phyloP scores from a whole-genome alignment of 1,140 invertebrate genomes.

The Paraescarpia echinospica region DNA sequence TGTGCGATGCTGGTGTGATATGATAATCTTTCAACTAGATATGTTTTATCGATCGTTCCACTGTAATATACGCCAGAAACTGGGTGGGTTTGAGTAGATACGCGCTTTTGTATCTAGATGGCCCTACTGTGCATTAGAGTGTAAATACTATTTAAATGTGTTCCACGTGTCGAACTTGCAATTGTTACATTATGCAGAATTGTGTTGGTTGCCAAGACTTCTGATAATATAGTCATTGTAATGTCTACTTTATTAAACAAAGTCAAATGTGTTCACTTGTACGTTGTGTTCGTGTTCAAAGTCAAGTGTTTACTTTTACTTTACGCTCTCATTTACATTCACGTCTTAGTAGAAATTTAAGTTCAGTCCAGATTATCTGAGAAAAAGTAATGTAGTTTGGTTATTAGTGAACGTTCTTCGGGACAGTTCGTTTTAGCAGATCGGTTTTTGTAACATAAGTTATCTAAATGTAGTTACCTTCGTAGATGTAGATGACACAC shows the following conservation, averaged over 20 bases:
- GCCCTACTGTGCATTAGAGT: background rate
- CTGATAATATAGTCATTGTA: background rate
- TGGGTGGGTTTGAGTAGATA: background rate
- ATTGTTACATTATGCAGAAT: constrained; percentile 1
- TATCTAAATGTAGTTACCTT: too few species aligned
- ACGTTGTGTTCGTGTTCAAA: background rate
- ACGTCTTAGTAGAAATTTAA: too few species aligned
- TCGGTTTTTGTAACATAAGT: too few species aligned
- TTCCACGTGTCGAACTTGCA: background rate
- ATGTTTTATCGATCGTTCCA: background rate
- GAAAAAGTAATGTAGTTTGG: too few species aligned
- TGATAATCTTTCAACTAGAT: background rate
- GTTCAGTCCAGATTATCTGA: too few species aligned
- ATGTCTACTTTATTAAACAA: constrained; percentile 6
- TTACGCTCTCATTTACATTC: too few species aligned
- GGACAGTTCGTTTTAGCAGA: too few species aligned
- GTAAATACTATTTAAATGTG: constrained; percentile 6
- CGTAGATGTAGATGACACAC: too few species aligned
- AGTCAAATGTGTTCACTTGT: background rate
- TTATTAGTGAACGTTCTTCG: too few species aligned
- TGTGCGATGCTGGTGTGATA: background rate
- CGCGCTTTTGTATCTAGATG: background rate
- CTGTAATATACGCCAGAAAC: background rate
- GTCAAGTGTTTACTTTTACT: background rate
- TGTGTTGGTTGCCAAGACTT: background rate